Evolutionary conservation across 2,888 invertebrate species (phyloP).

Genomic region (Deroplatys truncata): DNA sequence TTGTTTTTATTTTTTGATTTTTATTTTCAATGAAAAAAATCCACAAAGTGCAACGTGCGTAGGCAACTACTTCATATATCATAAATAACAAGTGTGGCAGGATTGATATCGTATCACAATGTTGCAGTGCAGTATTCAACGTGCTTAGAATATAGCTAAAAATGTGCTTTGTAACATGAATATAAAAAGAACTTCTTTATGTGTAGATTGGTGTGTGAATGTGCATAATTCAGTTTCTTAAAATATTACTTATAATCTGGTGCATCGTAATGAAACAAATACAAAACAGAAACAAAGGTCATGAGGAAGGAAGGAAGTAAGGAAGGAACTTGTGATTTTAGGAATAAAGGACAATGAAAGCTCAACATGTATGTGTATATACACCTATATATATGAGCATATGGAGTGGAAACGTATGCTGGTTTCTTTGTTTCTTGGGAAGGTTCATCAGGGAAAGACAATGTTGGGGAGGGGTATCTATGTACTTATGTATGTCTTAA

Average conservation of each 20-base stretch:
- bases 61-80: slow-evolving; percentile 21
- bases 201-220: slow-evolving; percentile 26
- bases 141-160: slow-evolving; percentile 30
- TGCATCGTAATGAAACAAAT: slow-evolving; percentile 16
- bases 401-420: neutral
- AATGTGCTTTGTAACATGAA: slow-evolving; percentile 28
- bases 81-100: slow-evolving; percentile 30
- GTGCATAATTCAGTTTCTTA: slow-evolving; percentile 18
- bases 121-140: slow-evolving; percentile 26
- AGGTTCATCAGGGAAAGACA: neutral
- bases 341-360: slow-evolving; percentile 21
- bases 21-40: slow-evolving; percentile 26
- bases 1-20: slow-evolving; percentile 19
- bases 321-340: no score
- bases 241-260: slow-evolving; percentile 16
- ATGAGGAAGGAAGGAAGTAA: neutral
- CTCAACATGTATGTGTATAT: slow-evolving; percentile 1
- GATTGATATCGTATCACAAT: slow-evolving; percentile 30
- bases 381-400: neutral
- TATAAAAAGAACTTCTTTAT: slow-evolving; percentile 27
- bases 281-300: slow-evolving; percentile 2
- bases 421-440: neutral
- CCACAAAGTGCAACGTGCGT: slow-evolving; percentile 28
- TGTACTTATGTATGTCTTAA: neutral
- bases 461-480: no score